phyloP scores from a whole-genome alignment of 1,140 invertebrate species.

The Dendrolimus kikuchii region DNA sequence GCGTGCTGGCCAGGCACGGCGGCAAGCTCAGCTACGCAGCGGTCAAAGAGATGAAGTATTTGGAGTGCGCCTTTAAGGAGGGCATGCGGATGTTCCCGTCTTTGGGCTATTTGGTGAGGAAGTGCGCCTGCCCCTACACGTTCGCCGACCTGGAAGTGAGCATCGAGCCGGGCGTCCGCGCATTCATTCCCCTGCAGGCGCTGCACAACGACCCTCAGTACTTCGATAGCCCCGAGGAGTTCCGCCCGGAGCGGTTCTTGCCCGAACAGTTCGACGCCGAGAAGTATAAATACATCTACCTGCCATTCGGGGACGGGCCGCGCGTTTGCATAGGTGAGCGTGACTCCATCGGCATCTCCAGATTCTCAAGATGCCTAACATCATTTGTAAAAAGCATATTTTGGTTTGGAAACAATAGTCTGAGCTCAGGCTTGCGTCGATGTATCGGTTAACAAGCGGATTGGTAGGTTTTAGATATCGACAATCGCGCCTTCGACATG shows the following conservation, averaged over 20 bases:
- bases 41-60: slow-evolving; percentile 56
- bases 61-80: slow-evolving; percentile 60
- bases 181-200: slow-evolving; percentile 54
- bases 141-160: slow-evolving; percentile 45
- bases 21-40: slow-evolving; percentile 51
- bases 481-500: too few relatives aligned
- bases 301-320: slow-evolving; percentile 44
- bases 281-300: slow-evolving; percentile 56
- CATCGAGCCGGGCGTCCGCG: slow-evolving; percentile 41
- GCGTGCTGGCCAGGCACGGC: slow-evolving; percentile 38
- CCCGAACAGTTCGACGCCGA: slow-evolving; percentile 34
- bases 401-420: too few relatives aligned
- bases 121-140: slow-evolving; percentile 51
- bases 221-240: slow-evolving; percentile 70
- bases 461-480: too few relatives aligned
- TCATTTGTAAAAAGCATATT: too few relatives aligned
- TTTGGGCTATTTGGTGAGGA: slow-evolving; percentile 44
- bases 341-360: too few relatives aligned
- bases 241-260: slow-evolving; percentile 73
- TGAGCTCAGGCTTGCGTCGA: too few relatives aligned
- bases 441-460: too few relatives aligned
- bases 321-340: slow-evolving; percentile 40
- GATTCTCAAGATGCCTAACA: too few relatives aligned
- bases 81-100: slow-evolving; percentile 63
- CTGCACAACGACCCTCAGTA: slow-evolving; percentile 72